Evolutionary conservation across 2,888 invertebrate species (phyloP).

Genomic region (Dorcus parallelipipedus): DNA sequence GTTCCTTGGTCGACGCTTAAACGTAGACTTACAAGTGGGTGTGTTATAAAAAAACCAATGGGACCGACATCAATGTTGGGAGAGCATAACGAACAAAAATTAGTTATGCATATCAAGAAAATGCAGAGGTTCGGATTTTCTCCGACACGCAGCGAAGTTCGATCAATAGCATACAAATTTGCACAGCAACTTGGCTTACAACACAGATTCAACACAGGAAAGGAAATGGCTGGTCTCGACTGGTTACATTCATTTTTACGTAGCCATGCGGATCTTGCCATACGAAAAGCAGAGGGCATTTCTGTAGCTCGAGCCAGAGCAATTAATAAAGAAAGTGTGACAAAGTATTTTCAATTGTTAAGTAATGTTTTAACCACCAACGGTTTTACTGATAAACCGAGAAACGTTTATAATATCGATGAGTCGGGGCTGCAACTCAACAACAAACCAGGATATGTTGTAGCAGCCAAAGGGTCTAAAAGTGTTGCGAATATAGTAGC

Average conservation of each 20-base stretch:
- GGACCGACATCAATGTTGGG: not conserved
- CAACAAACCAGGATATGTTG: slow-evolving; percentile 31
- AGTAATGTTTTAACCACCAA: too few species aligned
- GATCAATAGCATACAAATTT: not conserved
- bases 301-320: not conserved
- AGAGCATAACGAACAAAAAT: not conserved
- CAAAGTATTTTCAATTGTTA: too few species aligned
- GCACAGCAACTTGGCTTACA: not conserved
- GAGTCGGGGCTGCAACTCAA: too few species aligned
- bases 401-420: too few species aligned
- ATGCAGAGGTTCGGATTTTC: slow-evolving; percentile 24
- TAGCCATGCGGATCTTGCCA: not conserved
- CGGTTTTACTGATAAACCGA: too few species aligned
- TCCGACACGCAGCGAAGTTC: slow-evolving; percentile 14
- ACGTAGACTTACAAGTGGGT: slow-evolving; percentile 1
- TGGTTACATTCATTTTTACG: not conserved
- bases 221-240: not conserved
- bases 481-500: slow-evolving; percentile 28
- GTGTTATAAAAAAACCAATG: slow-evolving; percentile 10
- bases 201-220: not conserved
- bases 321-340: slow-evolving; percentile 31
- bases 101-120: not conserved
- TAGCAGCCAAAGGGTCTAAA: slow-evolving; percentile 31
- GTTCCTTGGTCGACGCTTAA: slow-evolving; percentile 3
- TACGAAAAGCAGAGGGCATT: not conserved